Percentiles rank a stretch among this genome's conserved stretches.
phyloP scores from a whole-genome alignment of 2,888 invertebrate species.

The Ypsolopha sequella region DNA sequence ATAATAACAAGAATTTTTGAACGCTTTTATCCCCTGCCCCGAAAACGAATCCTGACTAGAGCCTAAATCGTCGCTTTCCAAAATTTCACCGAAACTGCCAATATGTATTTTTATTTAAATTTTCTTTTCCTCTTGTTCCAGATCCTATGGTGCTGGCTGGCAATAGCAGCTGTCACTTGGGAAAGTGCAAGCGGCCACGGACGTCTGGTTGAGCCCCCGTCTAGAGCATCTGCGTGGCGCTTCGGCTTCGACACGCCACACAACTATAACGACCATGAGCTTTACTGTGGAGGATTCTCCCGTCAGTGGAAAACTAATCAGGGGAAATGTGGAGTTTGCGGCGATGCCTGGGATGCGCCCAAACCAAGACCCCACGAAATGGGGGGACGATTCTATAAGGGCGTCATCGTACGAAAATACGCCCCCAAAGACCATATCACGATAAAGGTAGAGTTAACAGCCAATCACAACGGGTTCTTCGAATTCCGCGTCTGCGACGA shows the following conservation, averaged over 20 bases:
- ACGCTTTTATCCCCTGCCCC: no score
- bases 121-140: slow-evolving; percentile 23
- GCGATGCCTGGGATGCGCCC: slow-evolving; percentile 84
- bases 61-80: background rate
- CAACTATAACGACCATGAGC: slow-evolving; percentile 91
- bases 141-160: slow-evolving; percentile 46
- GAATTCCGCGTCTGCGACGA: slow-evolving; percentile 87
- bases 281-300: slow-evolving; percentile 89
- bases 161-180: slow-evolving; percentile 30
- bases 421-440: slow-evolving; percentile 75
- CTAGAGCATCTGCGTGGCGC: slow-evolving; percentile 89
- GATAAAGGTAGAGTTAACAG: slow-evolving; percentile 87
- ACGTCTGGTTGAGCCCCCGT: slow-evolving; percentile 86
- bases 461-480: slow-evolving; percentile 88
- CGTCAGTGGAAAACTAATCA: slow-evolving; percentile 84
- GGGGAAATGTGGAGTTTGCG: slow-evolving; percentile 90
- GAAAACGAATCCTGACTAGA: no score
- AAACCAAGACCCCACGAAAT: slow-evolving; percentile 83
- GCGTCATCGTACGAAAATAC: slow-evolving; percentile 85
- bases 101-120: no score
- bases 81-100: no score
- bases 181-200: slow-evolving; percentile 73
- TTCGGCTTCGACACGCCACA: slow-evolving; percentile 90
- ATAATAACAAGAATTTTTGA: no score
- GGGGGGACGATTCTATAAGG: slow-evolving; percentile 87